Conservation (phyloP, 2,888 invertebrate species). For the Diarsia brunnea region DNA sequence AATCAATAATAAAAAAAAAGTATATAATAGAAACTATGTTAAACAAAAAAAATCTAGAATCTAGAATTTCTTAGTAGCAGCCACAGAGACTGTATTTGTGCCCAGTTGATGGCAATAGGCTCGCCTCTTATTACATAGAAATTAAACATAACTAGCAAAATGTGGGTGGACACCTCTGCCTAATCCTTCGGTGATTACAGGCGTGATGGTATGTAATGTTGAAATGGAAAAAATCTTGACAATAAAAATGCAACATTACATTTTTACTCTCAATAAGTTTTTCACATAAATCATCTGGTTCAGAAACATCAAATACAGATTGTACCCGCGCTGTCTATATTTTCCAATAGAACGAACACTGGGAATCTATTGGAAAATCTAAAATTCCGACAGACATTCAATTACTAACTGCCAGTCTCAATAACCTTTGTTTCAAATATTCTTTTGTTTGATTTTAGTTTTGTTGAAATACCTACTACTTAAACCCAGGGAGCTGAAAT, state of each 20-base stretch:
- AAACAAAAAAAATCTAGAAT: too few species aligned
- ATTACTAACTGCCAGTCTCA: slow-evolving; percentile 32
- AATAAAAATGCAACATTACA: neutral
- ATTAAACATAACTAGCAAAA: too few species aligned
- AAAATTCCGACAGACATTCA: slow-evolving; percentile 21
- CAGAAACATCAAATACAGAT: neutral
- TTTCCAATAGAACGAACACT: slow-evolving; percentile 5
- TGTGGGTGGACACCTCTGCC: too few species aligned
- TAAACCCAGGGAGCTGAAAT: neutral
- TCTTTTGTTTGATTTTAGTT: slow-evolving; percentile 10
- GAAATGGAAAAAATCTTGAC: neutral
- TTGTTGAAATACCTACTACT: neutral
- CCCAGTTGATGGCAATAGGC: too few species aligned
- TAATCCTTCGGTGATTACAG: too few species aligned
- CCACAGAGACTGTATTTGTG: too few species aligned
- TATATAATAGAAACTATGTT: too few species aligned
- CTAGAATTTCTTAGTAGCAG: too few species aligned
- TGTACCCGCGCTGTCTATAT: neutral
- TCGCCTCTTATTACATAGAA: too few species aligned
- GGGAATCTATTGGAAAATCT: slow-evolving; percentile 4
- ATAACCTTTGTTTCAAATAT: slow-evolving; percentile 24
- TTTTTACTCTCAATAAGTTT: neutral
- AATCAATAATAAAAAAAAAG: too few species aligned
- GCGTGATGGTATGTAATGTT: too few species aligned
- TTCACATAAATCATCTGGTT: neutral